Base-by-base conservation (phyloP, 2,797 vertebrate species). In the Takifugu rubripes region DNA sequence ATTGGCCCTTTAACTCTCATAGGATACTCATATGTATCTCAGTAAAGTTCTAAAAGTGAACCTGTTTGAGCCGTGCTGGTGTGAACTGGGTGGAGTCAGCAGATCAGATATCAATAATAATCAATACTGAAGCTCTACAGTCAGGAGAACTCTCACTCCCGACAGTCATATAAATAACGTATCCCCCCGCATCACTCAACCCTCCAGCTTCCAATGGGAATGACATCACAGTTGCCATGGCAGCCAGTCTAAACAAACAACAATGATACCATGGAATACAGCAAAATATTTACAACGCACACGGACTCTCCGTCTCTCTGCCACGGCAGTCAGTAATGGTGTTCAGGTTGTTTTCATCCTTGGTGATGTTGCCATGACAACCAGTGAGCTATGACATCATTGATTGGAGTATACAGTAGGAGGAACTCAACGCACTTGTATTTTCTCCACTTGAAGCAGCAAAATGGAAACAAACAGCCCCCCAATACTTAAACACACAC, bases 241-340 rank as follows among this genome's bases (percentile, higher is more conserved):
- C 25, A 83, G 81, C 91, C 75, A 60, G 82, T 14, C 81, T 88
- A 94, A 93, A 95, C 92, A 97, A 96, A 96, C 92, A 96, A 87
- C 88, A 74, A 88, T 85, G 91, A 94, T 94, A 91, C 91, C 88
- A 85, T 91, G 94, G 93, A 94, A 94, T 92, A 92, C 84, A 75
- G 73, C 88, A 91, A 93, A 94, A 94, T 94, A 94, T 93, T 93
- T 95, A 94, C 88, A 71, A 56, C 63, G 69, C 61, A 67, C 61
- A 67, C 49, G 3, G 52, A 5, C 29, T 57, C 25, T 68, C 40
- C 42, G 24, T n/a, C 31, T 60, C 55, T 4, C 21, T 21, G 21
- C 21, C 47, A 5, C 8, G 25, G 4, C 15, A 4, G 15, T 25
- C 53, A 45, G 49, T 10, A 10, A 7, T 58, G 55, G 10, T 54